Conservation (phyloP, 2,888 invertebrate species). For the Psylliodes chrysocephalus region DNA sequence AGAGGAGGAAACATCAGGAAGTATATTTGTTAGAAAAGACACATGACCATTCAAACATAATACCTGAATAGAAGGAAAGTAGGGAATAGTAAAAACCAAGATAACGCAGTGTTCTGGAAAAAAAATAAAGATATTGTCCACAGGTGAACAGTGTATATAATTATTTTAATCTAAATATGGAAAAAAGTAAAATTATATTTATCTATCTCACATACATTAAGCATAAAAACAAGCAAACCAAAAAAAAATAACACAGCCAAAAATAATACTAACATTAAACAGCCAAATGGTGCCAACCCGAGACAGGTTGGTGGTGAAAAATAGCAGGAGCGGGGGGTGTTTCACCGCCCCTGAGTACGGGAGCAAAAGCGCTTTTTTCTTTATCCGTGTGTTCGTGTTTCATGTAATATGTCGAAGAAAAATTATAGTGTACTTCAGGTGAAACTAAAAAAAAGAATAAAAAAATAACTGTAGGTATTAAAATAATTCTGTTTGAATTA, state of each 20-base stretch:
- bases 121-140: no score
- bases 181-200: no score
- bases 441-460: conserved; percentile 57
- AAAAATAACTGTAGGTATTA: conserved; percentile 19
- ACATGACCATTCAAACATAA: no score
- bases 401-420: conserved; percentile 55
- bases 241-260: conserved; percentile 54
- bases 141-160: no score
- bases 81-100: no score
- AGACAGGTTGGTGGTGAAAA: conserved; percentile 65
- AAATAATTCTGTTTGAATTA: neutral
- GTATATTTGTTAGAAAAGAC: no score
- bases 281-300: conserved; percentile 72
- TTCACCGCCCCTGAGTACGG: conserved; percentile 65
- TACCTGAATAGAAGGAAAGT: no score
- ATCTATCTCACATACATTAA: no score
- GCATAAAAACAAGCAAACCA: conserved; percentile 6
- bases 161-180: no score
- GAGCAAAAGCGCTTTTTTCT: conserved; percentile 70
- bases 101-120: no score
- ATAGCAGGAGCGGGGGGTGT: conserved; percentile 66
- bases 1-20: no score
- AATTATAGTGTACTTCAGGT: conserved; percentile 60
- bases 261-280: conserved; percentile 74
- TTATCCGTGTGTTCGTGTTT: conserved; percentile 55